A percentile compares a stretch with the other conserved stretches of the same genome.
Conservation (phyloP, 2,888 invertebrate genomes). For the Polyploca ridens region DNA sequence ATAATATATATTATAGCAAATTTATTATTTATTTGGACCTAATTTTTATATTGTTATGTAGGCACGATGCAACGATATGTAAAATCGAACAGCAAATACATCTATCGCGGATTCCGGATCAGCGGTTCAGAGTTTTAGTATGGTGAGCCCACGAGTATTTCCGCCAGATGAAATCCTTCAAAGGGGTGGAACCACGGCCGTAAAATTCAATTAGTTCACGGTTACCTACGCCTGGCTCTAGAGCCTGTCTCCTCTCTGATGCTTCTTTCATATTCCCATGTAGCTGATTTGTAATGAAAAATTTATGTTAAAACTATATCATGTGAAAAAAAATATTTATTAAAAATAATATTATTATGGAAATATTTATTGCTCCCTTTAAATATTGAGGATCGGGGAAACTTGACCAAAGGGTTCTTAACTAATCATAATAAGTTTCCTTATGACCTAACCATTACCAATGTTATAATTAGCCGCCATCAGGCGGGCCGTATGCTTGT, state of each 20-base stretch:
- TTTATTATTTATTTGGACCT: too few species aligned
- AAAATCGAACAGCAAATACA: conserved; percentile 31
- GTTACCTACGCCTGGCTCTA: conserved; percentile 35
- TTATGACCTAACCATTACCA: too few species aligned
- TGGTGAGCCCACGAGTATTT: conserved; percentile 47
- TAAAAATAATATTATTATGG: too few species aligned
- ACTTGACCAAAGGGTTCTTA: too few species aligned
- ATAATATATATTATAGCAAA: too few species aligned
- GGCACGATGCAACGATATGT: conserved; percentile 23
- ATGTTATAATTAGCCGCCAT: too few species aligned
- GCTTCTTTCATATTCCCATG: background rate
- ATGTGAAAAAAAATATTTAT: conserved; percentile 13
- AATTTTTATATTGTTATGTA: background rate
- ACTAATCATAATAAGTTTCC: too few species aligned
- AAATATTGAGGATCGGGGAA: too few species aligned
- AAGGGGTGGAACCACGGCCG: conserved; percentile 58
- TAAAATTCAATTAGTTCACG: conserved; percentile 68
- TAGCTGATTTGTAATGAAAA: conserved; percentile 11
- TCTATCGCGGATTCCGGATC: conserved; percentile 47
- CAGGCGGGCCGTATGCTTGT: too few species aligned
- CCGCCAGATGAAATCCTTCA: conserved; percentile 62
- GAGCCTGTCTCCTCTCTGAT: conserved; percentile 19
- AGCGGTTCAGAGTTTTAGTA: conserved; percentile 55
- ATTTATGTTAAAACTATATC: conserved; percentile 8
- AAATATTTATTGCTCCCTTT: too few species aligned